A percentile compares a stretch with the other conserved stretches of the same genome.
Conservation (phyloP, 2,113 vertebrate genomes). For the Salvelinus fontinalis region DNA sequence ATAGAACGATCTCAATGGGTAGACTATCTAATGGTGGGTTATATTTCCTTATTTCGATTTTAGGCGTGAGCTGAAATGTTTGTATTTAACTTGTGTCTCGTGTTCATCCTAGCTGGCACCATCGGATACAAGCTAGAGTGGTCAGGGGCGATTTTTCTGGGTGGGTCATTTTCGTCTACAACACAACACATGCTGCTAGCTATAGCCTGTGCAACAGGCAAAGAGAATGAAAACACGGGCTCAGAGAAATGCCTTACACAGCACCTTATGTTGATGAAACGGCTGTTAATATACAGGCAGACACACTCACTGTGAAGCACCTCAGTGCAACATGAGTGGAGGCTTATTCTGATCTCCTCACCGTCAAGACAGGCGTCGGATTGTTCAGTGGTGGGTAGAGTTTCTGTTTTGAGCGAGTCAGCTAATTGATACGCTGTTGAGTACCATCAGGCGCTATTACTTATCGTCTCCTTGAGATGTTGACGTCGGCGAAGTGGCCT, state of each 20-base stretch:
- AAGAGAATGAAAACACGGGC: not conserved
- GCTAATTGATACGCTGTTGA: not conserved
- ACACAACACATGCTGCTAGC: not conserved
- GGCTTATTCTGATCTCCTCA: not conserved
- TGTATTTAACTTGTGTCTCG: no score
- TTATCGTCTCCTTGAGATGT: no score
- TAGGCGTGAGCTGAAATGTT: no score
- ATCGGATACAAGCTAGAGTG: no score
- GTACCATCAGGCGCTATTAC: no score
- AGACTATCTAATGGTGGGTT: no score
- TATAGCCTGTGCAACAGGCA: not conserved
- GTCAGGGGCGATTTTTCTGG: not conserved
- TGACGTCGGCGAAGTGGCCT: no score
- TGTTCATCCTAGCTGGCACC: no score
- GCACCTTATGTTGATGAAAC: not conserved
- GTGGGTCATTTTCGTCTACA: not conserved
- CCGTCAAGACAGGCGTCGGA: conserved; percentile 27
- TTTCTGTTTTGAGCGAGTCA: not conserved
- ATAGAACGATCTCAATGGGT: no score
- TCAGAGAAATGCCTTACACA: not conserved
- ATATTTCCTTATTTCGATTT: no score
- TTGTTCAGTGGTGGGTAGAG: not conserved
- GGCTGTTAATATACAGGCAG: not conserved
- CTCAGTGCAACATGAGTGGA: no score
- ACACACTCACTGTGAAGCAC: conserved; percentile 9